phyloP scores from a whole-genome alignment of 1,140 invertebrate genomes.

The Chrysopa pallens region DNA sequence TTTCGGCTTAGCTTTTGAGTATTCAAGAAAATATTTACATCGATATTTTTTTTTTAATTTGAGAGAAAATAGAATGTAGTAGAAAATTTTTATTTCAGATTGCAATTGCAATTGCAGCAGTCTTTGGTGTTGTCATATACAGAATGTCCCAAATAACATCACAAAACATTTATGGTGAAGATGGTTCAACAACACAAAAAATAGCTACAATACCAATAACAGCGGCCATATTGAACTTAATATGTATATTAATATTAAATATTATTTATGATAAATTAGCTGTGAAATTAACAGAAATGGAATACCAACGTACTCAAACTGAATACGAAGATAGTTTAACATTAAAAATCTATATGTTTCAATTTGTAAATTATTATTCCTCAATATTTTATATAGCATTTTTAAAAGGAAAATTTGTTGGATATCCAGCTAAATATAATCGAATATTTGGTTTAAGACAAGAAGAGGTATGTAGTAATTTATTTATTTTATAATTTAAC shows the following conservation, averaged over 20 bases:
- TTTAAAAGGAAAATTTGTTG: slow-evolving; percentile 64
- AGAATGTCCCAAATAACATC: slow-evolving; percentile 45
- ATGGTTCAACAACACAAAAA: slow-evolving; percentile 31
- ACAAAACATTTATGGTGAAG: slow-evolving; percentile 32
- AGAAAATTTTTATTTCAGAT: slow-evolving; percentile 29
- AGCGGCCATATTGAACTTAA: slow-evolving; percentile 54
- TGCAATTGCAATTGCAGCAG: slow-evolving; percentile 50
- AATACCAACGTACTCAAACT: slow-evolving; percentile 67
- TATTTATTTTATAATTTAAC: slow-evolving; percentile 2
- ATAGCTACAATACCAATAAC: slow-evolving; percentile 45
- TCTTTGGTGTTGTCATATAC: slow-evolving; percentile 58
- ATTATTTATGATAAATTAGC: slow-evolving; percentile 29
- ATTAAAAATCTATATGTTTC: slow-evolving; percentile 73
- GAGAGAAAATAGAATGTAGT: too few species aligned
- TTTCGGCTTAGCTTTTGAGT: too few species aligned
- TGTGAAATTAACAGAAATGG: slow-evolving; percentile 46
- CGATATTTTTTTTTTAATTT: too few species aligned
- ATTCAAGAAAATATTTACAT: too few species aligned
- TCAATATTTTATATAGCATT: slow-evolving; percentile 78
- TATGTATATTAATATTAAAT: slow-evolving; percentile 31
- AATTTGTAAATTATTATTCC: slow-evolving; percentile 77
- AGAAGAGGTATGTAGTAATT: slow-evolving; percentile 43
- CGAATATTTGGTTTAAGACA: slow-evolving; percentile 47
- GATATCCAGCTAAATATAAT: slow-evolving; percentile 58
- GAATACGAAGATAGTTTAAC: slow-evolving; percentile 72